phyloP scores from a whole-genome alignment of 2,113 vertebrate genomes.

The Amblyopsis rosae region DNA sequence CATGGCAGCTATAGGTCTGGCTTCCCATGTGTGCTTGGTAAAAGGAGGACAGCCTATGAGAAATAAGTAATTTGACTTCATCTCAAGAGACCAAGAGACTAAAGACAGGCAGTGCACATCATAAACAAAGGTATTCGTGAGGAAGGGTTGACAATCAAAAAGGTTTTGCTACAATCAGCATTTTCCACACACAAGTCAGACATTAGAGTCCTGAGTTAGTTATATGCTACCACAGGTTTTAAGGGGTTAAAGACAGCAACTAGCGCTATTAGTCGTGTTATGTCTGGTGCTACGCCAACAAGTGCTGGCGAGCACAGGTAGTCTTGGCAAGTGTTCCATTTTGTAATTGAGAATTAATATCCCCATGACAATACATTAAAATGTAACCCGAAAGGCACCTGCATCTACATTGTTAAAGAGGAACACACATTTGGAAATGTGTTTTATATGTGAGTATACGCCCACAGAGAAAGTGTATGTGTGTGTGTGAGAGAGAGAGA shows the following conservation, averaged over 20 bases:
- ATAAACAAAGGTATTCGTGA: slow-evolving; percentile 33
- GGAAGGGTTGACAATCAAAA: slow-evolving; percentile 21
- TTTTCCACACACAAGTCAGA: slow-evolving; percentile 11
- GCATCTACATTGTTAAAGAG: slow-evolving; percentile 10
- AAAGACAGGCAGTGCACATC: slow-evolving; percentile 36
- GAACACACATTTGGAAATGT: not conserved
- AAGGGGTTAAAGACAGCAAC: slow-evolving; percentile 1
- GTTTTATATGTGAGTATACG: not conserved
- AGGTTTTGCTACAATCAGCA: slow-evolving; percentile 36
- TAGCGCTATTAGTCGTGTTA: slow-evolving; percentile 1
- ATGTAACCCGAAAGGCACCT: slow-evolving; percentile 31
- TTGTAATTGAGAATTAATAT: slow-evolving; percentile 20
- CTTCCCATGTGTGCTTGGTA: slow-evolving; percentile 63
- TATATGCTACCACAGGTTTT: slow-evolving; percentile 23
- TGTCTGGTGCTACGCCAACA: not conserved
- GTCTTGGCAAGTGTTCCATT: slow-evolving; percentile 15
- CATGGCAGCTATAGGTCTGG: slow-evolving; percentile 45
- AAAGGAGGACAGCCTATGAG: slow-evolving; percentile 51
- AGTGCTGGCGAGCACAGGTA: slow-evolving; percentile 5
- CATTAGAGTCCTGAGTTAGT: slow-evolving; percentile 6
- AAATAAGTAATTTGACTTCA: slow-evolving; percentile 56
- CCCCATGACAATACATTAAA: slow-evolving; percentile 31
- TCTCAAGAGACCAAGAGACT: slow-evolving; percentile 34
- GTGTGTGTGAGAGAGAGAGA: not conserved
- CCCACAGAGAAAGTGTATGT: no score